Percentiles rank a stretch among this genome's conserved stretches.
Evolutionary conservation across 2,113 vertebrate genomes (phyloP).

Genomic region (Naja naja): DNA sequence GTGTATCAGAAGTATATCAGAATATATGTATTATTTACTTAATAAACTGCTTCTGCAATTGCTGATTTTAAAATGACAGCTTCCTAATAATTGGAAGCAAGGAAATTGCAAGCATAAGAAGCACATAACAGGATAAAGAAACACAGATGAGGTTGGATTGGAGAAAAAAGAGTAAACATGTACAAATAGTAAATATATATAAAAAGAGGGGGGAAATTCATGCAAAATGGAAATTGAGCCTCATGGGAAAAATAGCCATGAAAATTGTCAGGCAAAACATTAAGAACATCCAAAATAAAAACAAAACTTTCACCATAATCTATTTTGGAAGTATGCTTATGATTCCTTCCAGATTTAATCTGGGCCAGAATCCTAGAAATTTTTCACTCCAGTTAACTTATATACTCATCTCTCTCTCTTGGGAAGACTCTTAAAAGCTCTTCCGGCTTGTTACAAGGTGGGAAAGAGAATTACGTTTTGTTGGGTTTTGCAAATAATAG

Average conservation of each 20-base stretch:
- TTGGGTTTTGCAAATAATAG: neutral
- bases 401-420: neutral
- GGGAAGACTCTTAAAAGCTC: neutral
- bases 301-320: neutral
- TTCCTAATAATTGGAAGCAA: neutral
- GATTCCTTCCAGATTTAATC: neutral
- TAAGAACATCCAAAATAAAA: neutral
- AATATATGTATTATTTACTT: neutral
- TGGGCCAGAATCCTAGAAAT: neutral
- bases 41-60: neutral
- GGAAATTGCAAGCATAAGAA: neutral
- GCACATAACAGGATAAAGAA: neutral
- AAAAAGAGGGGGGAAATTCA: neutral
- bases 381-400: neutral
- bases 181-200: neutral
- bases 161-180: neutral
- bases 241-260: neutral
- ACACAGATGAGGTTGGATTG: neutral
- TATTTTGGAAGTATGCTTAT: neutral
- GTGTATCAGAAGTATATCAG: neutral
- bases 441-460: neutral
- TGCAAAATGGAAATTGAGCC: neutral
- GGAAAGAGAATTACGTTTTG: neutral
- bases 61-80: neutral
- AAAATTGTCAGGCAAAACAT: neutral